Base-by-base conservation (phyloP, 37 sponge, comb jelly and placozoan genomes). In the Mnemiopsis leidyi region DNA sequence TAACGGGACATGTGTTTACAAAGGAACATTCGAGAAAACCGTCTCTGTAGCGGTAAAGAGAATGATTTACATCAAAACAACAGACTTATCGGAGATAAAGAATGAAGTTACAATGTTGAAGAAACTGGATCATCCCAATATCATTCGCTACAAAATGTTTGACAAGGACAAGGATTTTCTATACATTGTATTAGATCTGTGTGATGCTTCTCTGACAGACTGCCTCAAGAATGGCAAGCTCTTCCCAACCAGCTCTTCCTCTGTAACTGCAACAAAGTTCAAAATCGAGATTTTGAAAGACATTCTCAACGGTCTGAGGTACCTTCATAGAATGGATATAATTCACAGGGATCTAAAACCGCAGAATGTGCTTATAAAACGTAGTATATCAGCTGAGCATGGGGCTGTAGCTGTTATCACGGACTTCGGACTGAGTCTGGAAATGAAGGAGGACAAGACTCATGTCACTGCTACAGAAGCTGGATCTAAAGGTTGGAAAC, bases 281-380 rank as follows among this genome's bases (percentile, higher is more conserved):
- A 79, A 35, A 23, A 40, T 85, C 0, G n/a, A 23, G 0, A 23
- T 40, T 39, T 61, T 85, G 36, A 38, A 26, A 21, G 90, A 40
- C 29, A 85, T 85, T 37, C 28, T 40, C 0, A 38, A n/a, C 61
- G 90, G 90, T 3, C 23, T 85, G 26, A 28, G 29, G 25, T 85
- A 85, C 48, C 90, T 85, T 29, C 90, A 85, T 61, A 38, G 24
- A 23, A 85, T 40, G 61, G 61, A 39, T 9, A 29, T 85, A 39
- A 85, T 85, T n/a, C 90, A 85, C 90, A 0, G 90, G 24, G 90
- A 85, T 39, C 90, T 85, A 23, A 85, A 85, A 21, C 90, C 90
- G 20, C 61, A 38, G 40, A 85, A 85, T 39, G 90, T 85, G 0
- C 90, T 85, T 1, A 33, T 85, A 3, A 38, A 85, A 33, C 0